Evolutionary conservation across 2,888 invertebrate species (phyloP), one percentile per base, ranked within the genome.

Genomic region (Hoplodrina ambigua): DNA sequence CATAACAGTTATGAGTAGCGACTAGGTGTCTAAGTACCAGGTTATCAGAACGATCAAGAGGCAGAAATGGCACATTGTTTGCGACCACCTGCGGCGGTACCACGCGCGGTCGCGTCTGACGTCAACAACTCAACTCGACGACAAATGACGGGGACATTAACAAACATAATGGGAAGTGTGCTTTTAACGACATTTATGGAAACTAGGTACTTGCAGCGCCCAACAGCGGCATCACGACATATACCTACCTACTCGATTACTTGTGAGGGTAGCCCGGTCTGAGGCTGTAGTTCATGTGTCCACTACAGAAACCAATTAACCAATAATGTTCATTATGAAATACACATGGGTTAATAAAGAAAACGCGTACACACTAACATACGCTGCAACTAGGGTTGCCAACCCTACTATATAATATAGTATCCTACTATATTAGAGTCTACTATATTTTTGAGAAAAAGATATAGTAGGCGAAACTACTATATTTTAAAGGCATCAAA

Each of bases 51-150:
- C 65, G 81, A 80, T 80, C 78, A 41, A 62, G 49, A 65, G 60
- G 20, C 61, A 80, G 62, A 53, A 81, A 80, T 80, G 65, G 78
- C 80, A 70, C 70, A 80, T 81, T 80, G 80, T 80, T 74, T 25
- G 65, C 78, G 80, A 81, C 81, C 80, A 81, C 81, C 81, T 70
- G 74, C 65, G 30, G 58, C 49, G 13, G 41, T 41, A 13, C 41
- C 41, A 13, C 41, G 2, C 13, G 11, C 25, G 7, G 10, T 37
- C 59, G 41, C 4, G 41, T 2, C 19, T 73, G 73, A 77, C 82
- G 73, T 69, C 82, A 81, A 41, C 64, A 10, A 65, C 37, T 46
- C 30, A n/a, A 50, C 50, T 46, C 6, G 19, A 7, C 20, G 44
- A 60, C 65, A 10, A 63, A 67, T 49, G 63, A 4, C 37, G 50